Evolutionary conservation across 1,140 invertebrate genomes (phyloP).

Genomic region (Pogonognathellus flavescens): DNA sequence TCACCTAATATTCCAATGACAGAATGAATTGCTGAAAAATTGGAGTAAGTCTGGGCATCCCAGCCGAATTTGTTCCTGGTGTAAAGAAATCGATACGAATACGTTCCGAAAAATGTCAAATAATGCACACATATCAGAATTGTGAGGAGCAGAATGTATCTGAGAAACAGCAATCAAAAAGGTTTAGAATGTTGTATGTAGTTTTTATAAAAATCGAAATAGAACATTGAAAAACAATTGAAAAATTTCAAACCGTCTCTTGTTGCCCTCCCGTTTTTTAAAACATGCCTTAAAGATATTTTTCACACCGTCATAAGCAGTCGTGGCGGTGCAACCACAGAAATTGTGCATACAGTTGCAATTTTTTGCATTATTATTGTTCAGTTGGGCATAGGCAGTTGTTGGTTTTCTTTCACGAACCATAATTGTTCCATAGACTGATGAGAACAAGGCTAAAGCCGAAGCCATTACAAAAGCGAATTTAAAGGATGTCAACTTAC

Average conservation of each 20-base stretch:
- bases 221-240: too few species aligned
- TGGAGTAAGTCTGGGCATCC: neutral
- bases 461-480: neutral
- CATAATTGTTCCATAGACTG: constrained; percentile 3
- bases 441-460: neutral
- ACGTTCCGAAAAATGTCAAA: constrained; percentile 18
- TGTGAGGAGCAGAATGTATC: neutral
- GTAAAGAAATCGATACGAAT: constrained; percentile 8
- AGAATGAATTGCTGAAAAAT: neutral
- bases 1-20: constrained; percentile 22
- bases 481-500: neutral
- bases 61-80: constrained; percentile 29
- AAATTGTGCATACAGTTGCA: too few species aligned
- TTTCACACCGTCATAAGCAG: neutral
- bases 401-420: neutral
- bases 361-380: neutral
- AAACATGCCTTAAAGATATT: neutral
- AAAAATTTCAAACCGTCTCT: constrained; percentile 8
- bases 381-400: neutral
- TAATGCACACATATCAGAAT: constrained; percentile 15
- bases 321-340: too few species aligned
- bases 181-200: too few species aligned
- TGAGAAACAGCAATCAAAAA: neutral
- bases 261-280: constrained; percentile 1
- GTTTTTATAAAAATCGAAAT: too few species aligned